These are phyloP conservation scores for Cyanocitta stelleri DNA, from an alignment of 2,113 vertebrate species.

Conservation along the genomic window DNA sequence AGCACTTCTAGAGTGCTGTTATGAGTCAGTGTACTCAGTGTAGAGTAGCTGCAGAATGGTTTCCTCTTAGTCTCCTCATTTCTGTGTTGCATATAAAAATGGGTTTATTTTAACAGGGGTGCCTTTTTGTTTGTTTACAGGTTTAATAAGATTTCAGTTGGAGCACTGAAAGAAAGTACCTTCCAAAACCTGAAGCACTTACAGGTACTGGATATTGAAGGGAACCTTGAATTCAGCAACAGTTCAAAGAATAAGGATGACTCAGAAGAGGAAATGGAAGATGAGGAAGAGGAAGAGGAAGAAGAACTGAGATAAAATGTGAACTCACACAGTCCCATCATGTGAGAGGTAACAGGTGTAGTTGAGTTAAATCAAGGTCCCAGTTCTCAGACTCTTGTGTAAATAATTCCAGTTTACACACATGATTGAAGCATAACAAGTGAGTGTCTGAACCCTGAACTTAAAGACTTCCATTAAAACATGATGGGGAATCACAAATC, in stretches of 20 bases:
- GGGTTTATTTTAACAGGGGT: background rate
- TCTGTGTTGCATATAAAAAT: background rate
- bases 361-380: background rate
- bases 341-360: constrained; percentile 9
- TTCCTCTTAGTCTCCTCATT: background rate
- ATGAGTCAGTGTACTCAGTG: background rate
- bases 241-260: constrained; percentile 64
- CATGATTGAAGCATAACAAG: background rate
- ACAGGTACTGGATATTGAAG: constrained; percentile 89
- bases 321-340: constrained; percentile 19
- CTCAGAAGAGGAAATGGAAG: constrained; percentile 65
- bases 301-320: constrained; percentile 50
- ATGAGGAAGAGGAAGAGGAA: constrained; percentile 63
- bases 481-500: background rate
- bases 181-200: constrained; percentile 86
- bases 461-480: background rate
- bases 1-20: background rate
- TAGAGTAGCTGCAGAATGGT: background rate
- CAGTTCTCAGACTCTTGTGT: background rate
- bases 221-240: constrained; percentile 72
- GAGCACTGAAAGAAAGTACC: constrained; percentile 81
- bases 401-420: background rate
- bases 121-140: constrained; percentile 59
- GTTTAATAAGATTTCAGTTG: constrained; percentile 86
- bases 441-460: background rate